A percentile compares a stretch with the other conserved stretches of the same genome.
phyloP scores from a whole-genome alignment of 2,113 vertebrate genomes.

The Opisthocomus hoazin region DNA sequence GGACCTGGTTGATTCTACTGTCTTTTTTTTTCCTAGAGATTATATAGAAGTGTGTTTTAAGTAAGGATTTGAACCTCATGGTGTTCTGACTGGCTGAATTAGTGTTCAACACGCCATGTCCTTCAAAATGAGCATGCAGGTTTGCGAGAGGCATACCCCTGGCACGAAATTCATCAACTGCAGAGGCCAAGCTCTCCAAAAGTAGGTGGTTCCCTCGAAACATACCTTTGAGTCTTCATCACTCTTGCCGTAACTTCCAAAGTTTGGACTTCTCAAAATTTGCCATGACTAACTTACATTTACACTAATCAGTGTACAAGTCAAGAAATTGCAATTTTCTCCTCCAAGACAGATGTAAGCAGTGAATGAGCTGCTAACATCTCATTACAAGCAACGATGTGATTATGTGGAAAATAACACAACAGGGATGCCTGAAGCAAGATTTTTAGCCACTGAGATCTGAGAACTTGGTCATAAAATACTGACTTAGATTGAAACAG shows the following conservation, averaged over 20 bases:
- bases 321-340: conserved; percentile 26
- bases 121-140: not conserved
- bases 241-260: conserved; percentile 19
- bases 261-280: conserved; percentile 19
- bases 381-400: conserved; percentile 22
- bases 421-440: conserved; percentile 23
- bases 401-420: conserved; percentile 28
- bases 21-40: not conserved
- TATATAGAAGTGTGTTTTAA: not conserved
- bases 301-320: not conserved
- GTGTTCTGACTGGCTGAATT: not conserved
- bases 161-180: not conserved
- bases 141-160: not conserved
- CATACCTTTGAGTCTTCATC: conserved; percentile 25
- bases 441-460: conserved; percentile 30
- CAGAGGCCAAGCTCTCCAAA: not conserved
- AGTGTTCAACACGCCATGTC: not conserved
- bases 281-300: conserved; percentile 42
- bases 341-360: conserved; percentile 7
- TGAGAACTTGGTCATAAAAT: conserved; percentile 13
- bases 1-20: not conserved
- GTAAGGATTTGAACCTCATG: not conserved
- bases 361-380: conserved; percentile 38
- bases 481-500: conserved; percentile 2
- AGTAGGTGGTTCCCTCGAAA: not conserved